phyloP scores from a whole-genome alignment of 2,113 vertebrate species.

The Lophius piscatorius region DNA sequence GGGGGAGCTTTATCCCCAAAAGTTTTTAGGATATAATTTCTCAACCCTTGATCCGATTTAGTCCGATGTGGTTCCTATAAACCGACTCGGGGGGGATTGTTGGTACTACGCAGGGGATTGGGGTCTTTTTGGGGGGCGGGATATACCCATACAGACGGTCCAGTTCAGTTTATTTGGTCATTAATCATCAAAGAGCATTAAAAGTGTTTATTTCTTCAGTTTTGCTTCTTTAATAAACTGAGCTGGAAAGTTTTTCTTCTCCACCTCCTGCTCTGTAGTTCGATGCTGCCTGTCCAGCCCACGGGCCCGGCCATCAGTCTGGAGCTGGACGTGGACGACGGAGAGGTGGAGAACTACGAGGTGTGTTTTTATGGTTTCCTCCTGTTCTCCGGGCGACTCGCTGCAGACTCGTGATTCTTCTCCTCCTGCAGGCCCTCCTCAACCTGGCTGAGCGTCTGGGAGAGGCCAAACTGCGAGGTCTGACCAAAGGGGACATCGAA shows the following conservation, averaged over 20 bases:
- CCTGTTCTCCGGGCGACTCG: not conserved
- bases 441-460: constrained; percentile 96
- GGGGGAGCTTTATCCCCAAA: too few relatives aligned
- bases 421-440: constrained; percentile 85
- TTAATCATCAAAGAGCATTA: too few relatives aligned
- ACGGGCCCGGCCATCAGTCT: constrained; percentile 95
- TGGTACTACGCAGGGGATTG: too few relatives aligned
- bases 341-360: constrained; percentile 99
- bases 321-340: constrained; percentile 98
- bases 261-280: constrained; percentile 77
- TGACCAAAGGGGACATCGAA: constrained; percentile 97
- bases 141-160: too few relatives aligned
- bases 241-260: not conserved
- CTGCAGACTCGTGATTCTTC: not conserved
- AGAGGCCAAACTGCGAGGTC: constrained; percentile 95
- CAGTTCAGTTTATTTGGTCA: too few relatives aligned
- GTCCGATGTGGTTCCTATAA: too few relatives aligned
- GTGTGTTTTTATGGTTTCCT: constrained; percentile 57
- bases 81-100: too few relatives aligned
- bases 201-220: too few relatives aligned
- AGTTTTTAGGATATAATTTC: too few relatives aligned
- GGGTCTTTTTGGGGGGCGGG: too few relatives aligned
- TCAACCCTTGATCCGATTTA: too few relatives aligned
- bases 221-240: too few relatives aligned
- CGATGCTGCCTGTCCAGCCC: constrained; percentile 98